These are phyloP conservation scores for Salmo trutta DNA, from an alignment of 2,797 vertebrate genomes.

Conservation along the genomic window DNA sequence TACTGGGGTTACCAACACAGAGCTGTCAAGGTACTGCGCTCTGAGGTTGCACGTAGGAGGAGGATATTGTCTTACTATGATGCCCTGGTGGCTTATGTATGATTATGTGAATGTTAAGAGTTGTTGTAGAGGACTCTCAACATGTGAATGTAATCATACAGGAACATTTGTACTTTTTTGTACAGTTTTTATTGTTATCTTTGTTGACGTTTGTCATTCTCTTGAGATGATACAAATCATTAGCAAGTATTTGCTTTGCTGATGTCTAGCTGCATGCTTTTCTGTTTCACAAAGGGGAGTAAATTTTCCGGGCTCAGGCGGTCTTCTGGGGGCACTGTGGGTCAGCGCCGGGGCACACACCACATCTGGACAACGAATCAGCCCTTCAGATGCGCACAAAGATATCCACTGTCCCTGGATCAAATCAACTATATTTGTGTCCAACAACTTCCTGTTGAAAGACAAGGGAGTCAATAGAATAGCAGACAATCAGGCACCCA, in stretches of 20 bases:
- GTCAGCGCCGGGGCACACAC: constrained; percentile 60
- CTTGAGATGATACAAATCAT: constrained; percentile 32
- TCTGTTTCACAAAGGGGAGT: constrained; percentile 47
- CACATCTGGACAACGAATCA: constrained; percentile 80
- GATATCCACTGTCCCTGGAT: constrained; percentile 27
- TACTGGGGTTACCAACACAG: not conserved
- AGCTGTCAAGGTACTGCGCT: not conserved
- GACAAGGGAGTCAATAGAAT: constrained; percentile 24
- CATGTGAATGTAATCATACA: not conserved
- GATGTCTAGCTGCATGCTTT: constrained; percentile 34
- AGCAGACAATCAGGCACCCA: constrained; percentile 20
- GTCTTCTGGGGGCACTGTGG: constrained; percentile 48
- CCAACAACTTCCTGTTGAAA: constrained; percentile 17
- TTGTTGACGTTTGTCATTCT: constrained; percentile 2
- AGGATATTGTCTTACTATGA: not conserved
- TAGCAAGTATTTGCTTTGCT: constrained; percentile 26
- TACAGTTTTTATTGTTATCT: constrained; percentile 8
- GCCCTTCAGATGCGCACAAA: constrained; percentile 52
- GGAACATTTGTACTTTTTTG: not conserved
- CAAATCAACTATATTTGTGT: constrained; percentile 17
- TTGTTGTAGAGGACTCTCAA: not conserved
- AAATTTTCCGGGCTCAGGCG: constrained; percentile 37
- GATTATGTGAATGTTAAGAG: not conserved
- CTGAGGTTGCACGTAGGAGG: not conserved
- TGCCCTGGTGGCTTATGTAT: not conserved